Evolutionary conservation across 1,140 invertebrate genomes (phyloP), one percentile per base, ranked within the genome.

Genomic region (Zophobas morio): DNA sequence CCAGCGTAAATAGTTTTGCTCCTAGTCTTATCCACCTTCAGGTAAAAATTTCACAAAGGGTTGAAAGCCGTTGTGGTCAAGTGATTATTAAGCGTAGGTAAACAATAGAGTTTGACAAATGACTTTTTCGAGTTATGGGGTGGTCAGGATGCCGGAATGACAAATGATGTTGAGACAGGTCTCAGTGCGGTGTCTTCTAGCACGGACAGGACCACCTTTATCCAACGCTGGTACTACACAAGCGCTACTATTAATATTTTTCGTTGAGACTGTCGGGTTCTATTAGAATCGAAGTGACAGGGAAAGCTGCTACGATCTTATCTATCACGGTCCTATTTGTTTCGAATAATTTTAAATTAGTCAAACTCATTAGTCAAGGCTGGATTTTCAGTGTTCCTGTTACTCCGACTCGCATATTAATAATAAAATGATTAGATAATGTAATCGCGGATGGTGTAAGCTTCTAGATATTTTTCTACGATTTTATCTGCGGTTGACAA

Each of bases 71-170:
- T 39, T 73, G 81, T 74, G 79, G 79, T 78, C 78, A 82, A 66
- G 56, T 74, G 80, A 79, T 81, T 81, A 79, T 75, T 77, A 73
- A 76, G 76, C 70, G 75, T 77, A 81, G 60, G 78, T 66, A 80
- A 82, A 82, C 80, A 81, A 82, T 82, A 80, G 81, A 32, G 70
- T 82, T 82, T 82, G 81, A 82, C 80, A 82, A 82, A 82, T 82
- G 81, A 81, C 78, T 82, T 81, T 82, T 81, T 81, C 78, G 75
- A 71, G 74, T 81, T 81, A 76, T 77, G 56, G 81, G 81, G 81
- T 82, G 81, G 81, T 78, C 81, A 79, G 53, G 78, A 75, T 76
- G 73, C 74, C 47, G 40, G 49, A 79, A 81, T 82, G 81, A 82
- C 78, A 82, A 82, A 82, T 82, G 81, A 82, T 82, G 81, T 82